Evolutionary conservation across 2,888 invertebrate species (phyloP).

Genomic region (Lepidochrysops patricia): DNA sequence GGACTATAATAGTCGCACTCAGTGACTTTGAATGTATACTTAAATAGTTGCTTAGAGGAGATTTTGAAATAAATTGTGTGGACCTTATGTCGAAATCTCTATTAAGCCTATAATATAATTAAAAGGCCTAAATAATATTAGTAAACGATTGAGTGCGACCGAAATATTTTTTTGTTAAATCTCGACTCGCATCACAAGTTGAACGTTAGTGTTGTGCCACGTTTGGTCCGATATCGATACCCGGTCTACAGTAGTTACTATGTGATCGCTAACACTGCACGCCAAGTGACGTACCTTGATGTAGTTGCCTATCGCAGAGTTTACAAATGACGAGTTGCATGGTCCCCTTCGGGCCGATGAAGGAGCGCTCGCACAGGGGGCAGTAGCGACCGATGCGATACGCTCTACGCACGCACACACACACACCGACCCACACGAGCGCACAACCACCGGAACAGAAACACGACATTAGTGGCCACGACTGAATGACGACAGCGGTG

Average conservation of each 20-base stretch:
- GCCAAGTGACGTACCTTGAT: slow-evolving; percentile 68
- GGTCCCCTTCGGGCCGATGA: slow-evolving; percentile 79
- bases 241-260: not conserved
- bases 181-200: not conserved
- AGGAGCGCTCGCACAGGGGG: slow-evolving; percentile 81
- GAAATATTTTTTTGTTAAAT: too few relatives aligned
- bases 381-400: slow-evolving; percentile 84
- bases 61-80: too few relatives aligned
- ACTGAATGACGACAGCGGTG: slow-evolving; percentile 24
- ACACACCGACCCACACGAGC: slow-evolving; percentile 53
- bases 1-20: too few relatives aligned
- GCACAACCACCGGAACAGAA: slow-evolving; percentile 71
- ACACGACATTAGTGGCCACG: slow-evolving; percentile 66
- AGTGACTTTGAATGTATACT: too few relatives aligned
- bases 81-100: too few relatives aligned
- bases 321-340: slow-evolving; percentile 77
- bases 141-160: too few relatives aligned
- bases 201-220: not conserved
- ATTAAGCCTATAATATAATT: too few relatives aligned
- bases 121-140: too few relatives aligned
- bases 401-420: slow-evolving; percentile 74
- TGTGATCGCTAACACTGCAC: slow-evolving; percentile 22
- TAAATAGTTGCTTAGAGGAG: too few relatives aligned
- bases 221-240: slow-evolving; percentile 12
- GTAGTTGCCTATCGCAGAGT: slow-evolving; percentile 74